phyloP scores from a whole-genome alignment of 1,140 invertebrate species.

The Diachasmimorpha longicaudata region DNA sequence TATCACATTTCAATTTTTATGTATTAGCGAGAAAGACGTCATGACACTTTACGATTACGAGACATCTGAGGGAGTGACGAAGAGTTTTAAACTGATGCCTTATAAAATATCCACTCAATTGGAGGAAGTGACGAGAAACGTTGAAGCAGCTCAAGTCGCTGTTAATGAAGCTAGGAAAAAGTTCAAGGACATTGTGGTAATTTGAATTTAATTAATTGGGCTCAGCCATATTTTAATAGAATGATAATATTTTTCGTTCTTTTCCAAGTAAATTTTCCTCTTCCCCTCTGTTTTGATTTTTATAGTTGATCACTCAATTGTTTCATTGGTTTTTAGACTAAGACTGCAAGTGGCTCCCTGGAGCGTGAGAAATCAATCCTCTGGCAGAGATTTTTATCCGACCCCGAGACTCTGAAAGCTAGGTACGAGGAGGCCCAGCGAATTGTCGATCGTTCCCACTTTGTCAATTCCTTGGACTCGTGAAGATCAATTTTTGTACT shows the following conservation, averaged over 20 bases:
- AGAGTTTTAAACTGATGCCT: conserved; percentile 38
- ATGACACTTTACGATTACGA: conserved; percentile 32
- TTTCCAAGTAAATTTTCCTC: too few relatives aligned
- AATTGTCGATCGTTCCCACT: conserved; percentile 29
- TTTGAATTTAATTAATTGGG: conserved; percentile 4
- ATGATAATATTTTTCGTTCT: too few relatives aligned
- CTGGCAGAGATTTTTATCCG: conserved; percentile 45
- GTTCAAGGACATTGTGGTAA: conserved; percentile 48
- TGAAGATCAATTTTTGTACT: background rate
- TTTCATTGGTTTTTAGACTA: conserved; percentile 39
- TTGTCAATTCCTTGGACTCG: conserved; percentile 10
- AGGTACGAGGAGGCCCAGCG: conserved; percentile 40
- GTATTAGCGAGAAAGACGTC: conserved; percentile 33
- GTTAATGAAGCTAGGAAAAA: conserved; percentile 40
- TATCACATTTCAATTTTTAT: conserved; percentile 5
- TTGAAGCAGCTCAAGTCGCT: conserved; percentile 35
- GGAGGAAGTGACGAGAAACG: conserved; percentile 29
- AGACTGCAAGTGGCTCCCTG: conserved; percentile 32
- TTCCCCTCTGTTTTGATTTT: too few relatives aligned
- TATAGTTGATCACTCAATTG: background rate
- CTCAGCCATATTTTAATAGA: background rate
- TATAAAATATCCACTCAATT: conserved; percentile 31
- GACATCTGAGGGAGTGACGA: conserved; percentile 40
- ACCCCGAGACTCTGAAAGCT: conserved; percentile 44
- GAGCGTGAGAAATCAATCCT: conserved; percentile 47